Conservation (phyloP, 1,140 invertebrate genomes). For the Lepidurus couesii region DNA sequence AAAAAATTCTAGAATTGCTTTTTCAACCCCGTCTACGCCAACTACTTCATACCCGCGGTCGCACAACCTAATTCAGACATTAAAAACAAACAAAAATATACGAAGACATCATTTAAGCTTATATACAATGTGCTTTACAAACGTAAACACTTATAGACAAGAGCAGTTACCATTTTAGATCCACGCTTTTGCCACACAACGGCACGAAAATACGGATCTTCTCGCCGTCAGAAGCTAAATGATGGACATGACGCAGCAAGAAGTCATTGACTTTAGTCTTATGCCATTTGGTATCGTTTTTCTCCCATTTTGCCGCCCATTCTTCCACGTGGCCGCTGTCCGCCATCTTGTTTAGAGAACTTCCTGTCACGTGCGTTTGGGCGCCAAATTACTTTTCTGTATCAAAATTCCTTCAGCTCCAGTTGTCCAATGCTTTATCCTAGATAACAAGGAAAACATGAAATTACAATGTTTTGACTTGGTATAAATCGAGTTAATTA, state of each 20-base stretch:
- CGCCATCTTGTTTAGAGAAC: conserved; percentile 1
- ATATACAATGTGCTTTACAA: not conserved
- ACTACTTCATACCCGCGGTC: conserved; percentile 36
- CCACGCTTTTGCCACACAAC: conserved; percentile 37
- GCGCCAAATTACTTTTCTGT: too few species aligned
- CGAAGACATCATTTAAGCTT: not conserved
- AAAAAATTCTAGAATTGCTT: conserved; percentile 35
- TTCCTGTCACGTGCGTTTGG: too few species aligned
- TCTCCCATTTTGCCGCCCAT: conserved; percentile 35
- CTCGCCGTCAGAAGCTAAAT: not conserved
- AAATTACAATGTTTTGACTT: too few species aligned
- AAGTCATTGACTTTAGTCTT: conserved; percentile 35
- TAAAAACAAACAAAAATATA: not conserved
- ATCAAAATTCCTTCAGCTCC: too few species aligned
- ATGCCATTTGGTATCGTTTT: conserved; percentile 36
- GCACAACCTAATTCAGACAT: conserved; percentile 31
- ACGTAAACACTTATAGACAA: not conserved
- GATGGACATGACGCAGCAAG: conserved; percentile 28
- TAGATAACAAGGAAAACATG: too few species aligned
- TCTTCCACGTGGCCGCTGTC: conserved; percentile 27
- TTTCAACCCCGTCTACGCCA: conserved; percentile 36
- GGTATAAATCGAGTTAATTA: too few species aligned
- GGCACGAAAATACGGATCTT: conserved; percentile 35
- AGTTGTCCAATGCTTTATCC: too few species aligned
- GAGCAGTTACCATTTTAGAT: conserved; percentile 32